phyloP scores from a whole-genome alignment of 2,797 vertebrate genomes.

The Phylloscopus collybita region DNA sequence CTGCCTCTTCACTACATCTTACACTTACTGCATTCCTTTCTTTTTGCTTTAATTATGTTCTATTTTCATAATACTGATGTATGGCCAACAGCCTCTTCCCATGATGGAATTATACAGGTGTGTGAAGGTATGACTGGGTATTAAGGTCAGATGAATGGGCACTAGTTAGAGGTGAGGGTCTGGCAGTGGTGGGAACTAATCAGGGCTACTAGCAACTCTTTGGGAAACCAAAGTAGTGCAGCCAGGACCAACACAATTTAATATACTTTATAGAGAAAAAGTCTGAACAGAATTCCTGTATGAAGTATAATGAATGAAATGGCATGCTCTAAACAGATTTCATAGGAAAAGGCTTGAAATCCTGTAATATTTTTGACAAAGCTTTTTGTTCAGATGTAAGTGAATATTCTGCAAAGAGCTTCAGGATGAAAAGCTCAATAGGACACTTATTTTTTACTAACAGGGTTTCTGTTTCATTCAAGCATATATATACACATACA shows the following conservation, averaged over 20 bases:
- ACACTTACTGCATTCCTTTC: neutral
- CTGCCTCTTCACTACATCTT: neutral
- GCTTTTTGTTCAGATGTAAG: neutral
- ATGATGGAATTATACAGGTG: neutral
- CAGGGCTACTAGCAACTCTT: neutral
- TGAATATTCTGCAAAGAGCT: neutral
- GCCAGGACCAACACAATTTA: neutral
- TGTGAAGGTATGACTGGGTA: neutral
- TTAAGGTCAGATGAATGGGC: neutral
- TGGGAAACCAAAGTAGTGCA: neutral
- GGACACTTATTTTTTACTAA: neutral
- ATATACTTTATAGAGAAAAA: neutral
- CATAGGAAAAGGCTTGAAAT: neutral
- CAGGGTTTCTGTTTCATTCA: neutral
- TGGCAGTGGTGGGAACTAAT: neutral
- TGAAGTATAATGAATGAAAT: neutral
- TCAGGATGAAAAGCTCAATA: neutral
- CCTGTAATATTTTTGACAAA: neutral
- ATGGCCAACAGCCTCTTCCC: neutral
- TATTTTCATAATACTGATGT: neutral
- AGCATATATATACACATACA: neutral
- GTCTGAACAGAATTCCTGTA: neutral
- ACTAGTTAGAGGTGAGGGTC: neutral
- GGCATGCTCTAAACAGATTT: neutral
- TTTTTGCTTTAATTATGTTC: neutral